Conservation (phyloP, 2,888 invertebrate species). For the Cynaeus angustus region DNA sequence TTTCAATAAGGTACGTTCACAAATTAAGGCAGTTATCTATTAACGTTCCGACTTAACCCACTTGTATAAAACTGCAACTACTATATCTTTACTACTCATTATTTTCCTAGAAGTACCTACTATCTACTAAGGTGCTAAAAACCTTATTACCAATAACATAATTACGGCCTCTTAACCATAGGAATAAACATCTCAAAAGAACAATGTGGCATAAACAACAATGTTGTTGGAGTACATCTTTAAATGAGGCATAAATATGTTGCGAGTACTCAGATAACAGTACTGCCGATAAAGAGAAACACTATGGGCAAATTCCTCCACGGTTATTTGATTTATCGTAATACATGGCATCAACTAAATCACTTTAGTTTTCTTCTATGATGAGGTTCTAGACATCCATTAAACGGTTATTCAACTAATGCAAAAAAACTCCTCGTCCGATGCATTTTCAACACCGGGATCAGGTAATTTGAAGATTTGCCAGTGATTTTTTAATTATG, state of each 20-base stretch:
- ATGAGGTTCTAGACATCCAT: not conserved
- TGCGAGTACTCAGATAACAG: constrained; percentile 46
- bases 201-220: constrained; percentile 49
- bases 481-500: no score
- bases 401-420: constrained; percentile 4
- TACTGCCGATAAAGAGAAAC: constrained; percentile 48
- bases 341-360: constrained; percentile 4
- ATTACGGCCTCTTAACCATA: constrained; percentile 39
- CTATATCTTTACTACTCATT: constrained; percentile 11
- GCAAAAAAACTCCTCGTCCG: no score
- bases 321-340: constrained; percentile 50
- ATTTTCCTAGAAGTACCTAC: constrained; percentile 18
- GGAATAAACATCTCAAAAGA: constrained; percentile 41
- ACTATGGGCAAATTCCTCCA: constrained; percentile 51
- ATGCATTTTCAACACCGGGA: no score
- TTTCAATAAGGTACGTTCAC: no score
- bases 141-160: constrained; percentile 48
- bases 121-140: constrained; percentile 40
- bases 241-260: constrained; percentile 42
- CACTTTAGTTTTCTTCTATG: constrained; percentile 8
- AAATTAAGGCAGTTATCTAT: not conserved
- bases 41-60: not conserved
- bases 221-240: constrained; percentile 45
- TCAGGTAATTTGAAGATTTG: no score
- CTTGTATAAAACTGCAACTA: constrained; percentile 3